Conservation (phyloP, 2,797 vertebrate species). For the Galagoides demidoff region DNA sequence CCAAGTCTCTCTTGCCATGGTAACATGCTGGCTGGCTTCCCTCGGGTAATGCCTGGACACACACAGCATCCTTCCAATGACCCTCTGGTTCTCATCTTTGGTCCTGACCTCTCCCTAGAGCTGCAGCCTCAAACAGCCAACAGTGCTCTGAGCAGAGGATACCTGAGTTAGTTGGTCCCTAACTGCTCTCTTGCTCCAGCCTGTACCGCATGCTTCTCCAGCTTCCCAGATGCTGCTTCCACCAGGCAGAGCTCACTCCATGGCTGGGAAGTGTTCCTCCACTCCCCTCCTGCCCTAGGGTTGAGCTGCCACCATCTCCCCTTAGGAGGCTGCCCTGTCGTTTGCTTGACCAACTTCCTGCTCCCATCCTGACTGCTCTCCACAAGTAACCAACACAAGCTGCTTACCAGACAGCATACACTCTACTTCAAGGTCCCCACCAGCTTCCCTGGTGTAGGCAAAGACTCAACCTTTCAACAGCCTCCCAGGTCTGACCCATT, state of each 20-base stretch:
- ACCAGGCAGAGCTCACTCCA: neutral
- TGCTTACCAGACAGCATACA: neutral
- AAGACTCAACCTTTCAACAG: neutral
- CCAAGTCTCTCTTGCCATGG: neutral
- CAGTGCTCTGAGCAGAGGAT: neutral
- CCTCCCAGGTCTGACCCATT: neutral
- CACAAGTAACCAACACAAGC: neutral
- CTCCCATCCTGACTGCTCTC: neutral
- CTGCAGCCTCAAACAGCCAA: neutral
- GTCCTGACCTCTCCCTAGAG: neutral
- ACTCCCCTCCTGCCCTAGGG: neutral
- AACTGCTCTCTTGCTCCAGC: neutral
- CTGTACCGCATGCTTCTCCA: neutral
- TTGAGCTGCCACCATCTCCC: neutral
- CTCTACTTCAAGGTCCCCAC: neutral
- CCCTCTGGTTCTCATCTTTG: neutral
- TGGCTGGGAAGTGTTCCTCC: neutral
- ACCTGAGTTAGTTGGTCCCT: neutral
- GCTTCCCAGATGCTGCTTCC: neutral
- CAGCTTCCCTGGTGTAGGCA: neutral
- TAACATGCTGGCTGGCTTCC: neutral
- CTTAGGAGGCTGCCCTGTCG: neutral
- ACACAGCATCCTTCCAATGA: accelerated
- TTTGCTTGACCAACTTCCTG: neutral
- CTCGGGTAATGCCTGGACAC: neutral